Evolutionary conservation across 2,797 vertebrate genomes (phyloP).

Genomic region (Sebastiscus tertius): DNA sequence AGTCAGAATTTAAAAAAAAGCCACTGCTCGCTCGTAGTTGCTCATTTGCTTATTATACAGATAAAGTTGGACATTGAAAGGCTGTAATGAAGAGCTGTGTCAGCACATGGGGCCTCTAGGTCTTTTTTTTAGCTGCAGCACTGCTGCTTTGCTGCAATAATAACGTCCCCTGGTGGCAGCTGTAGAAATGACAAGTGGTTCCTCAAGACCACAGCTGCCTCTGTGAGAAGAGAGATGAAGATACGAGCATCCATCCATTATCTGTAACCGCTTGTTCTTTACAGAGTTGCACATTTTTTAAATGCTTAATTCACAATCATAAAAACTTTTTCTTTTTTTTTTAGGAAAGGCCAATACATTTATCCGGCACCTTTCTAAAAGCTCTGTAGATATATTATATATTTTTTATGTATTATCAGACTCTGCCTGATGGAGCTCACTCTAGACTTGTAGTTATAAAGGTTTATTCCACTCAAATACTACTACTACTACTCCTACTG

Average conservation of each 20-base stretch:
- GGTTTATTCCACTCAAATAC: too few relatives aligned
- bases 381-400: too few relatives aligned
- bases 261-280: too few relatives aligned
- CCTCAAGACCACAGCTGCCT: background rate
- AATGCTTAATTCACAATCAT: too few relatives aligned
- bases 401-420: too few relatives aligned
- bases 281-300: too few relatives aligned
- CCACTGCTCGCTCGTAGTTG: background rate
- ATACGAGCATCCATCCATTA: background rate
- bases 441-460: accelerated
- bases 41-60: background rate
- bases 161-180: background rate
- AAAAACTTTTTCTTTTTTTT: too few relatives aligned
- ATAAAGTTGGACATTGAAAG: background rate
- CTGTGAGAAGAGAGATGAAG: background rate
- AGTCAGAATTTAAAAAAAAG: background rate
- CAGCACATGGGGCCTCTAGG: background rate
- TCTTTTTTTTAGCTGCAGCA: background rate
- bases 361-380: too few relatives aligned
- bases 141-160: background rate
- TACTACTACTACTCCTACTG: too few relatives aligned
- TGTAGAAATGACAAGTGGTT: background rate
- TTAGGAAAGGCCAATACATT: too few relatives aligned
- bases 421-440: too few relatives aligned
- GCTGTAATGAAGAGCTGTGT: background rate